Evolutionary conservation across 37 sponge, comb jelly and placozoan genomes (phyloP).

Genomic region (Beroe ovata): DNA sequence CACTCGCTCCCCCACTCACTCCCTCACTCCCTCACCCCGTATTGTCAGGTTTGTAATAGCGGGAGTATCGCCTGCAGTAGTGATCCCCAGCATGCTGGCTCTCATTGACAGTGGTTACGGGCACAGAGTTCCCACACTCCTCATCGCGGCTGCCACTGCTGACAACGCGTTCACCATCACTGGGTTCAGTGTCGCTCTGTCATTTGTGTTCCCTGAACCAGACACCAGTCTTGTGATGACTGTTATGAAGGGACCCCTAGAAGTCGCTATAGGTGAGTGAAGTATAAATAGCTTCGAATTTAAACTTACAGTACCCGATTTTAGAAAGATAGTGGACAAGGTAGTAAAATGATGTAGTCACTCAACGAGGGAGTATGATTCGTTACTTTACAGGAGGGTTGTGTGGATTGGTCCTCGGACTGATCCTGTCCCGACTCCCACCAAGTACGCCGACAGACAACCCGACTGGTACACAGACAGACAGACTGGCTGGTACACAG

Average conservation of each 20-base stretch:
- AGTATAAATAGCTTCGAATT: no score
- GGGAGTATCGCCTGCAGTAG: slow-evolving; percentile 87
- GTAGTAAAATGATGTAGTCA: no score
- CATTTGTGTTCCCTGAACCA: slow-evolving; percentile 77
- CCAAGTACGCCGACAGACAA: background rate
- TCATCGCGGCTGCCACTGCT: slow-evolving; percentile 84
- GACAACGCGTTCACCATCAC: slow-evolving; percentile 90
- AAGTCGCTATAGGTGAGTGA: slow-evolving; percentile 74
- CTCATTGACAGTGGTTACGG: slow-evolving; percentile 69
- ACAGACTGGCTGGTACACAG: background rate
- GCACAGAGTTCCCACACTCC: slow-evolving; percentile 74
- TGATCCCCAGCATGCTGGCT: slow-evolving; percentile 75
- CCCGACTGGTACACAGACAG: background rate
- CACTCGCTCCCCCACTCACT: no score
- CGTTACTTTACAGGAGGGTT: slow-evolving; percentile 49
- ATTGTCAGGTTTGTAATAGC: slow-evolving; percentile 75
- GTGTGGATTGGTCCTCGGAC: slow-evolving; percentile 78
- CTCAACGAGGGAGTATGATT: no score
- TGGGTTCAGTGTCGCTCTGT: slow-evolving; percentile 82
- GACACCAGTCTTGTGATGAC: background rate
- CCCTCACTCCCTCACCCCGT: background rate
- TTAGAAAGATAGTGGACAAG: no score
- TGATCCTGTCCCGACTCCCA: slow-evolving; percentile 80
- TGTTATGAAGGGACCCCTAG: slow-evolving; percentile 75
- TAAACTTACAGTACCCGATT: no score